These are phyloP conservation scores for Fragum sueziense DNA, from an alignment of 2,888 invertebrate species.

Conservation along the genomic window DNA sequence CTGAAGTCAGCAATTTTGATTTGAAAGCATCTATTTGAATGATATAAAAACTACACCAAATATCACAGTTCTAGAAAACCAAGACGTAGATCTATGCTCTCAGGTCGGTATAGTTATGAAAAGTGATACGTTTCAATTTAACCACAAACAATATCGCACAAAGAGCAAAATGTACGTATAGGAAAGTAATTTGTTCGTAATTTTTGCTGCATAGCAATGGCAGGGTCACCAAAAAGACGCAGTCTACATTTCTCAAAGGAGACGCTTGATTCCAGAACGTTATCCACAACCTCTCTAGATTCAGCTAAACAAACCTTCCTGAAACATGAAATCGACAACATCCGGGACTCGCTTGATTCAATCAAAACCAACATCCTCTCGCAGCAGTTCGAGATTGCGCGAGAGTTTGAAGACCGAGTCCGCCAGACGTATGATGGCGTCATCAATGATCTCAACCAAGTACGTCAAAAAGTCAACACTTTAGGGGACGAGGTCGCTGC, in stretches of 20 bases:
- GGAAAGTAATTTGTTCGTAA: neutral
- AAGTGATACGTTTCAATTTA: neutral
- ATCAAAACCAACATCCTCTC: conserved; percentile 33
- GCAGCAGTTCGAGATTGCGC: conserved; percentile 47
- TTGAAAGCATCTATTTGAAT: neutral
- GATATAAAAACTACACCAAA: neutral
- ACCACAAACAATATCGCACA: neutral
- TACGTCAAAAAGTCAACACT: conserved; percentile 45
- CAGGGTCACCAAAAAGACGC: neutral
- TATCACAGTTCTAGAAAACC: neutral
- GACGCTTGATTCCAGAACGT: conserved; percentile 1
- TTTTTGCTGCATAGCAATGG: neutral
- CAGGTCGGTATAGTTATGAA: neutral
- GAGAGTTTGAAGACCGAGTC: conserved; percentile 51
- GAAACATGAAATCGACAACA: conserved; percentile 42
- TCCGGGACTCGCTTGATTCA: conserved; percentile 40
- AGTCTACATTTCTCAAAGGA: conserved; percentile 7
- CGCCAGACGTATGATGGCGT: conserved; percentile 54
- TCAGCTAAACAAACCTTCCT: conserved; percentile 18
- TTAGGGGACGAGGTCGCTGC: conserved; percentile 39
- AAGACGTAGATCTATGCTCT: too few relatives aligned
- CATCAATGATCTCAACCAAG: conserved; percentile 47
- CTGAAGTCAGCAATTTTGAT: too few relatives aligned
- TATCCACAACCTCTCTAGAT: conserved; percentile 22
- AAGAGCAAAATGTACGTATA: neutral